Percentiles rank a stretch among this genome's conserved stretches.
These are phyloP conservation scores for Corythornis vintsioides DNA, from an alignment of 2,113 vertebrate genomes.

Conservation along the genomic window DNA sequence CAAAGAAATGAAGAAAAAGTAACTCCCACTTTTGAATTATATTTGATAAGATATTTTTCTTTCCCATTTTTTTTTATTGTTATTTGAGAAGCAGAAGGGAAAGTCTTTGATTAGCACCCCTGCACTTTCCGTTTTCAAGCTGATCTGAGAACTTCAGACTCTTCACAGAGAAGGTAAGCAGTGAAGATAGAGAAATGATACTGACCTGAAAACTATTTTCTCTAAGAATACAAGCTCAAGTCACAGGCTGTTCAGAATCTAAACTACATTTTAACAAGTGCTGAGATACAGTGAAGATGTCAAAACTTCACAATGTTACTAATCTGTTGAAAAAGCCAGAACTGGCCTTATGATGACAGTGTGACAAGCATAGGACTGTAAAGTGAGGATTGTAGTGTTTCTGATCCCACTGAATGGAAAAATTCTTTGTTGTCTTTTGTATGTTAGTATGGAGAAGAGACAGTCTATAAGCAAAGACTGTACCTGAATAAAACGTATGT, in stretches of 20 bases:
- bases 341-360: too few species aligned
- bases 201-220: not conserved
- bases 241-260: not conserved
- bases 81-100: not conserved
- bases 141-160: not conserved
- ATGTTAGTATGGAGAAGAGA: not conserved
- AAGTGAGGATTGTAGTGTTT: not conserved
- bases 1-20: slow-evolving; percentile 18
- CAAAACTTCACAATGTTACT: not conserved
- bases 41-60: not conserved
- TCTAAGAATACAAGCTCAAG: not conserved
- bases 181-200: not conserved
- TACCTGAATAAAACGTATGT: not conserved
- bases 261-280: not conserved
- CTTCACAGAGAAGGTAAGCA: not conserved
- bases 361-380: not conserved
- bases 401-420: not conserved
- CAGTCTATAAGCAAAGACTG: not conserved
- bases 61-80: not conserved
- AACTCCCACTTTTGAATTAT: not conserved
- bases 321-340: not conserved
- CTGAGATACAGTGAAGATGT: not conserved
- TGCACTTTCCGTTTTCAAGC: not conserved
- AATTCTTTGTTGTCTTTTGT: not conserved
- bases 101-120: not conserved